Evolutionary conservation across 2,113 vertebrate species (phyloP).

Genomic region (Podilymbus podiceps): DNA sequence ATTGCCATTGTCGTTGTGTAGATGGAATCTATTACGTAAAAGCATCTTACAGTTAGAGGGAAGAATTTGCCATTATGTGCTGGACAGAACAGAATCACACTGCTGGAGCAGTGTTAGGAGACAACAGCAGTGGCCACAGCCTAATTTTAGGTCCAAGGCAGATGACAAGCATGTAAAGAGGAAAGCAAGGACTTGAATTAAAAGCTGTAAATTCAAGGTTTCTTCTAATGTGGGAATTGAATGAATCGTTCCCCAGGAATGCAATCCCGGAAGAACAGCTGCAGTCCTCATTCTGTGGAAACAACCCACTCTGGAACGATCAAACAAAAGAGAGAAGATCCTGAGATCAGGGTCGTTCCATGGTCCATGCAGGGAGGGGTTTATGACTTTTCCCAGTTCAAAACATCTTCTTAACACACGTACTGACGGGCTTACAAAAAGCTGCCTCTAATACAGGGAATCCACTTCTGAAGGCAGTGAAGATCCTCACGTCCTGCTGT

Average conservation of each 20-base stretch:
- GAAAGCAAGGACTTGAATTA: not conserved
- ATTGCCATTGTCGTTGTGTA: fast-evolving
- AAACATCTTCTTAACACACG: not conserved
- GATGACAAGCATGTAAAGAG: not conserved
- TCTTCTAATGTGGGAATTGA: not conserved
- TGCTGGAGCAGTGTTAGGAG: not conserved
- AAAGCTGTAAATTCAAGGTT: not conserved
- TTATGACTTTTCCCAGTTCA: not conserved
- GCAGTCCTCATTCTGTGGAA: not conserved
- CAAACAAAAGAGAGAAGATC: not conserved
- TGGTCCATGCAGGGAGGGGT: not conserved
- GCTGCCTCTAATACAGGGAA: not conserved
- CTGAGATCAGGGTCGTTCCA: not conserved
- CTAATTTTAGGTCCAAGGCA: not conserved
- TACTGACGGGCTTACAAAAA: not conserved
- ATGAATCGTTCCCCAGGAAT: not conserved
- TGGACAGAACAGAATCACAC: not conserved
- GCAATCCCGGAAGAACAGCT: not conserved
- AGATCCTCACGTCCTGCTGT: not conserved
- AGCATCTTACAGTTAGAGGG: not conserved
- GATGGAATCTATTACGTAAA: fast-evolving
- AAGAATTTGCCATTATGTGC: not conserved
- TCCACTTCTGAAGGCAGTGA: not conserved
- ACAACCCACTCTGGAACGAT: not conserved
- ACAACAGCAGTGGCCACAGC: not conserved